Conservation (phyloP, 2,113 vertebrate species). For the Ramphastos sulfuratus region DNA sequence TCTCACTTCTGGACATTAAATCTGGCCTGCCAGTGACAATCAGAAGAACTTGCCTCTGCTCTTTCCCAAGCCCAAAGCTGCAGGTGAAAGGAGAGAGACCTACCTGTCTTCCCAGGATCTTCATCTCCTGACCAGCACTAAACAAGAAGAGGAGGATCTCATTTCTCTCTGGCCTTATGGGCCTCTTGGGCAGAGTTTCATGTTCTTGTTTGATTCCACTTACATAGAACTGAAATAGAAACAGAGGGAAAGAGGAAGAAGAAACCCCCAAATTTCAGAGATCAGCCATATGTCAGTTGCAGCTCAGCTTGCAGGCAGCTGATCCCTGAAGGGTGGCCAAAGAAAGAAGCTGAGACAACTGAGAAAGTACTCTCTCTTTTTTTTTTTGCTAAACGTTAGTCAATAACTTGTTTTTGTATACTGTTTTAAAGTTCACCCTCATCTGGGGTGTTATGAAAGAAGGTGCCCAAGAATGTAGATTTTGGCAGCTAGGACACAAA, state of each 20-base stretch:
- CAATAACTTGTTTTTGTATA: neutral
- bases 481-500: neutral
- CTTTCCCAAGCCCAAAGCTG: neutral
- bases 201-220: neutral
- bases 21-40: fast-evolving
- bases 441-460: neutral
- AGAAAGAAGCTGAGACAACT: neutral
- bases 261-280: neutral
- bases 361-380: neutral
- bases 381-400: neutral
- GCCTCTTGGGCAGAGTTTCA: neutral
- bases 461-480: neutral
- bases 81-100: neutral
- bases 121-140: neutral
- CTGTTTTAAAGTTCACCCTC: neutral
- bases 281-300: neutral
- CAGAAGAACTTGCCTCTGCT: neutral
- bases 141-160: neutral
- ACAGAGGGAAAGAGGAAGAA: neutral
- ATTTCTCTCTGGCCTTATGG: neutral
- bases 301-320: neutral
- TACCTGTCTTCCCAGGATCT: neutral
- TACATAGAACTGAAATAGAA: neutral
- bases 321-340: neutral
- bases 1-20: neutral